Evolutionary conservation across 2,888 invertebrate species (phyloP).

Genomic region (Theodoxus fluviatilis): DNA sequence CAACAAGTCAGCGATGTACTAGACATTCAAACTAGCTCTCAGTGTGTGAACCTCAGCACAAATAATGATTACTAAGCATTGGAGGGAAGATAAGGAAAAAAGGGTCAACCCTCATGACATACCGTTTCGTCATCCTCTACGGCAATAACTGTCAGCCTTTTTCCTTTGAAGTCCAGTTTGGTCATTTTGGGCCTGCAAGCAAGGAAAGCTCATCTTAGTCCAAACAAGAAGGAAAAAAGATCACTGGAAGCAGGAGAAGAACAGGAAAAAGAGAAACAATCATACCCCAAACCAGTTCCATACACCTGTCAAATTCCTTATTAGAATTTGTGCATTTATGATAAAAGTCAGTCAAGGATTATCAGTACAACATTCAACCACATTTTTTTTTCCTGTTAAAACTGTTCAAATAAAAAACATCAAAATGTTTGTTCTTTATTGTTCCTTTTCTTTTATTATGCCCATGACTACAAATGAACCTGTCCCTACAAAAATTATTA

Average conservation of each 20-base stretch:
- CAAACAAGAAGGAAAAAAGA: too few species aligned
- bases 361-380: background rate
- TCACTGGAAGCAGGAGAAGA: too few species aligned
- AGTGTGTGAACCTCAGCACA: background rate
- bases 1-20: too few species aligned
- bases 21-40: too few species aligned
- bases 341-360: background rate
- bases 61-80: background rate
- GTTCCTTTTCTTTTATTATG: too few species aligned
- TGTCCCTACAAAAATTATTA: too few species aligned
- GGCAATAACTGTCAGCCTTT: conserved; percentile 94
- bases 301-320: too few species aligned
- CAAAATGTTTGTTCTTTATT: too few species aligned
- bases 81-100: background rate
- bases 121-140: conserved; percentile 96
- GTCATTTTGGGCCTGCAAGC: conserved; percentile 88
- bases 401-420: background rate
- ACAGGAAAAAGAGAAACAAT: too few species aligned
- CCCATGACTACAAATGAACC: too few species aligned
- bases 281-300: too few species aligned
- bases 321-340: too few species aligned
- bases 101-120: conserved; percentile 23
- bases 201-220: background rate
- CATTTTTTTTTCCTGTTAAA: background rate
- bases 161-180: conserved; percentile 95